Base-by-base conservation (phyloP, 2,888 invertebrate species). In the Cartodere bifasciata region DNA sequence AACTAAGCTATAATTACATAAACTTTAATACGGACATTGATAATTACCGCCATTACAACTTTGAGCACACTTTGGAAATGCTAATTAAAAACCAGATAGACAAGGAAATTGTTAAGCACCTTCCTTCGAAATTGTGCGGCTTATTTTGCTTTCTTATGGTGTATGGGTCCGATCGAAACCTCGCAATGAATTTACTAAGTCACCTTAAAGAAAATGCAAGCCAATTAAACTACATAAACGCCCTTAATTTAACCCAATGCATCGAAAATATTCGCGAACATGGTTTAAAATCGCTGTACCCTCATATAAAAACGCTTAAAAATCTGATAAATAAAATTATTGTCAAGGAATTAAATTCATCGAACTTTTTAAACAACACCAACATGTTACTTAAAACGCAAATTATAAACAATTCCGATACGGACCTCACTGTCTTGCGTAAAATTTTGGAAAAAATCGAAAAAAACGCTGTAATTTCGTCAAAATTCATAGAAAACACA, bases 21-120 rank as follows among this genome's bases (percentile, higher is more conserved):
- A 57, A 63, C 44, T 70, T 69, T 42, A 64, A 64, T 38, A 63
- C 62, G 31, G 65, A 67, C 44, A 45, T 68, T 2, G 62, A 64
- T 4, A 63, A 64, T 5, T 70, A 65, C 45, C 54, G 68, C 1
- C 60, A 67, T 40, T 40, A 45, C n/a, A 46, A 49, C 4, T 56
- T 70, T 35, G 71, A 71, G 42, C 56, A 53, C 9, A 41, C 45
- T 21, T 39, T 66, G n/a, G 48, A 58, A 12, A 46, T 54, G 16
- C 40, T 59, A 38, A 52, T 65, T 35, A 48, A 62, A 41, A 37
- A 49, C 4, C 53, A 55, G 32, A 48, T 63, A 2, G 48, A 56
- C 14, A 38, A 44, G 10, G 58, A 58, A 12, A 40, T 57, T 11
- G 43, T 55, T 1, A 52, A 53, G 2, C 38, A 60, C 12, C 48